Evolutionary conservation across 2,888 invertebrate species (phyloP), one percentile per base, ranked within the genome.

Genomic region (Chymomyza procnemis): DNA sequence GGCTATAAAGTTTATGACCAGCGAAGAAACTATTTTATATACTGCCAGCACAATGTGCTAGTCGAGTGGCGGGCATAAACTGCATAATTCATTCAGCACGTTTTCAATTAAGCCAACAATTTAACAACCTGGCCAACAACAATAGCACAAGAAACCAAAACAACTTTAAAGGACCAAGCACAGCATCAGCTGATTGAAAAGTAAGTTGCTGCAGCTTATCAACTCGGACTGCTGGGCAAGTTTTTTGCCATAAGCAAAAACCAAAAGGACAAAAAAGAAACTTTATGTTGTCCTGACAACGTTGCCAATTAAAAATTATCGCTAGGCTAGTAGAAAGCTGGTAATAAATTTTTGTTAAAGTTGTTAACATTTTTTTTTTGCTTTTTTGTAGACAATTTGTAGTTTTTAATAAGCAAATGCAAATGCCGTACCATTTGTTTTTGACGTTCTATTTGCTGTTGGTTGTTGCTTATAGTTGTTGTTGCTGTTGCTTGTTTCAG

Each of bases 1-100:
- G 75, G 58, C 54, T 73, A 73, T 78, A 70, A 78, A 65, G 67
- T 69, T 77, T 72, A 74, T 73, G 69, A 30, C 75, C 57, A 47
- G 65, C 6, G 5, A 74, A 66, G 77, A 68, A 77, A 67, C 74
- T 58, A 65, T 57, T 56, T 46, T 58, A 59, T 55, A 60, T n/a
- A n/a, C n/a, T n/a, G n/a, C n/a, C n/a, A n/a, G n/a, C n/a, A n/a
- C n/a, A 52, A 62, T 41, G 12, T 1, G 1, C 12, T 41, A n/a
- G n/a, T 0, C 34, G 6, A 41, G 3, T 12, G 34, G 9, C n/a
- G n/a, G n/a, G n/a, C n/a, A n/a, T n/a, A 30, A 30, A 12, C 34
- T 34, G 9, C 34, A 41, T 4, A 4, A 26, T n/a, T n/a, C 26
- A 26, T 26, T 26, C 26, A 34, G 69, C 64, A 69, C 69, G 64